A percentile compares a stretch with the other conserved stretches of the same genome.
Conservation (phyloP, 2,113 vertebrate genomes). For the Elachura formosa region DNA sequence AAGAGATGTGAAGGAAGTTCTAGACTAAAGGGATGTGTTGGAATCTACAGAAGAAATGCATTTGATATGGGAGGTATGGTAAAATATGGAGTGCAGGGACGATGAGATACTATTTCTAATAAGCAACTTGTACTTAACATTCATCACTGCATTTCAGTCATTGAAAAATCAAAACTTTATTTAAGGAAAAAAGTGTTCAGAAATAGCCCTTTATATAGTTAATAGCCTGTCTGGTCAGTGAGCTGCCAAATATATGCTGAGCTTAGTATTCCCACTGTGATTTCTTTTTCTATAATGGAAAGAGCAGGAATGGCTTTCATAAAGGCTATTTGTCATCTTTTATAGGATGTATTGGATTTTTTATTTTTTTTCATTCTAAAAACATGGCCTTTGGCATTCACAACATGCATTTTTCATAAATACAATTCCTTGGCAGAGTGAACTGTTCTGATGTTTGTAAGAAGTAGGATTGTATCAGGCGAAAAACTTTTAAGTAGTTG, state of each 20-base stretch:
- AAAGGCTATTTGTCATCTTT: not conserved
- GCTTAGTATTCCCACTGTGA: not conserved
- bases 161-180: not conserved
- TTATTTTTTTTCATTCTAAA: not conserved
- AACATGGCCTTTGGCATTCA: not conserved
- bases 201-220: not conserved
- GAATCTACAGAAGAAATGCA: not conserved
- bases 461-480: not conserved
- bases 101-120: not conserved
- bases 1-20: not conserved
- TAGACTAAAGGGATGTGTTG: not conserved
- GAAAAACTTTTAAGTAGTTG: not conserved
- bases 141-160: not conserved
- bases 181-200: not conserved
- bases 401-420: conserved; percentile 3
- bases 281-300: not conserved
- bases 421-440: not conserved
- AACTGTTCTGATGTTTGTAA: not conserved
- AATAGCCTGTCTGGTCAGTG: not conserved
- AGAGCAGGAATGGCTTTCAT: not conserved
- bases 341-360: not conserved
- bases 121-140: not conserved
- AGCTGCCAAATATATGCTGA: not conserved
- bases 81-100: not conserved
- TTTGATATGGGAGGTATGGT: not conserved